Evolutionary conservation across 2,797 vertebrate species (phyloP).

Genomic region (Thripadectes ignobilis): DNA sequence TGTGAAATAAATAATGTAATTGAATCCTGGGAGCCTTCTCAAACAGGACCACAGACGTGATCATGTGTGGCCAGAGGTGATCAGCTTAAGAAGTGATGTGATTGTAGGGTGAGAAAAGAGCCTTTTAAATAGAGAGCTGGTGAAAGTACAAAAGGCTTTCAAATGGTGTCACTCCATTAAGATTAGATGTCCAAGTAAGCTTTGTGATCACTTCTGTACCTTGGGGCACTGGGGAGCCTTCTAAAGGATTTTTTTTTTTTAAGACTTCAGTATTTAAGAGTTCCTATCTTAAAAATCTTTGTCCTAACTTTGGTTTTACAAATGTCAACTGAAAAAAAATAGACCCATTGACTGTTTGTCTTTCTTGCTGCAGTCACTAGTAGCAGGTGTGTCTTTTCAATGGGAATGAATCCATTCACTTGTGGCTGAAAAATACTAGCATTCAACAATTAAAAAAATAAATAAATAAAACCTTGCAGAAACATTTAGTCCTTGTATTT

Average conservation of each 20-base stretch:
- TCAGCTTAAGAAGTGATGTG: neutral
- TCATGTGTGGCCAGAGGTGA: neutral
- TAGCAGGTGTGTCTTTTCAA: neutral
- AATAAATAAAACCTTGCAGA: neutral
- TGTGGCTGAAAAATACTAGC: neutral
- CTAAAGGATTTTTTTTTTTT: neutral
- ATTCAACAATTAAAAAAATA: rapidly evolving
- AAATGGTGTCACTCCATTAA: neutral
- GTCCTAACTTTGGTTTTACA: neutral
- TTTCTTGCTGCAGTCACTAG: neutral
- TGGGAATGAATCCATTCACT: neutral
- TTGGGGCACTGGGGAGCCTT: neutral
- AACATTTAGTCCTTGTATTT: neutral
- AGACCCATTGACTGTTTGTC: neutral
- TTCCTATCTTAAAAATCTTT: rapidly evolving
- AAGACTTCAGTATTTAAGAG: neutral
- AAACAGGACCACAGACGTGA: neutral
- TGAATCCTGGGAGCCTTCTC: neutral
- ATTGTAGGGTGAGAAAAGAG: neutral
- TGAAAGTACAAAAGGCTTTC: neutral
- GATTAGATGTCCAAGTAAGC: neutral
- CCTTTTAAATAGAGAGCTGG: neutral
- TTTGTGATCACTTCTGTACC: neutral
- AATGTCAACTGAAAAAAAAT: neutral
- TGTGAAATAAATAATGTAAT: neutral